A percentile compares a stretch with the other conserved stretches of the same genome.
phyloP scores from a whole-genome alignment of 2,888 invertebrate genomes.

The Fissipunctia ypsillon region DNA sequence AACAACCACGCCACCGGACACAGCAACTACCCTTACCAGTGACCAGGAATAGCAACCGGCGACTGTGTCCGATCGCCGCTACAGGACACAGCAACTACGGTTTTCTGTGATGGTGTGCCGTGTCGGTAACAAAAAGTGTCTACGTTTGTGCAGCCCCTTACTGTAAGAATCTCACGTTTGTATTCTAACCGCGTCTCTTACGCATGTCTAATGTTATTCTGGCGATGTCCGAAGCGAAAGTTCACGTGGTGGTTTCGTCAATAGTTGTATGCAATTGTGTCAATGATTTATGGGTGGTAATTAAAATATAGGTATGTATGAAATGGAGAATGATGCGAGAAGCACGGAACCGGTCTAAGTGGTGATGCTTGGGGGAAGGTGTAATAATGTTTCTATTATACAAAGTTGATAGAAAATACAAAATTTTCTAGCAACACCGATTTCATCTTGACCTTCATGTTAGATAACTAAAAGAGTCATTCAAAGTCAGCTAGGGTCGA shows the following conservation, averaged over 20 bases:
- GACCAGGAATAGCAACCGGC: too few species aligned
- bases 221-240: conserved; percentile 61
- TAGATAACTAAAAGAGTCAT: background rate
- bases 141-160: too few species aligned
- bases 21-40: too few species aligned
- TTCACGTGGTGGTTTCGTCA: conserved; percentile 54
- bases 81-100: too few species aligned
- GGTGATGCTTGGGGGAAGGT: too few species aligned
- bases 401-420: background rate
- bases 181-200: conserved; percentile 45
- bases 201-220: conserved; percentile 59
- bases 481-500: conserved; percentile 16
- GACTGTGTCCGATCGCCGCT: too few species aligned
- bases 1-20: too few species aligned
- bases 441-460: conserved; percentile 12
- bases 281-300: conserved; percentile 11
- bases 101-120: too few species aligned
- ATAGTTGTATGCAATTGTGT: conserved; percentile 46
- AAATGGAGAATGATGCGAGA: too few species aligned
- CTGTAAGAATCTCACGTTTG: conserved; percentile 47
- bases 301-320: background rate
- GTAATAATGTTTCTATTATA: conserved; percentile 1
- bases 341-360: too few species aligned
- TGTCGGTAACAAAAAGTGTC: too few species aligned
- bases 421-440: conserved; percentile 10